A percentile compares a stretch with the other conserved stretches of the same genome.
phyloP scores from a whole-genome alignment of 2,113 vertebrate genomes.

The Epinephelus cyanopodus region DNA sequence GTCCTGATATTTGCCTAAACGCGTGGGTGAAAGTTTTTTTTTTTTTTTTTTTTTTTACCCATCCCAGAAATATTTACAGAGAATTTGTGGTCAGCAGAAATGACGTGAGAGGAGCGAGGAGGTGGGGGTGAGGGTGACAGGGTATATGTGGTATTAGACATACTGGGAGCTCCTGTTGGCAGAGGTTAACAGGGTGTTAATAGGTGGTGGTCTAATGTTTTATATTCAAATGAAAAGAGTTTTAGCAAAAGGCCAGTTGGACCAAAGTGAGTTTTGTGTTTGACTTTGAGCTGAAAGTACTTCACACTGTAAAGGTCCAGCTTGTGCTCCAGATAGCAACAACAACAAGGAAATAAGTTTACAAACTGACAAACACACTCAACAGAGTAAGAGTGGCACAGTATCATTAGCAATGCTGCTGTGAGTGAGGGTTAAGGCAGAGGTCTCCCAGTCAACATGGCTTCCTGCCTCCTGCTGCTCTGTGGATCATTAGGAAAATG shows the following conservation, averaged over 20 bases:
- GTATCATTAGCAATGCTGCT: slow-evolving; percentile 69
- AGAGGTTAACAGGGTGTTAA: slow-evolving; percentile 19
- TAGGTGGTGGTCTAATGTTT: background rate
- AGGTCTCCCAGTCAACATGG: slow-evolving; percentile 76
- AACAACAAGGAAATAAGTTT: slow-evolving; percentile 43
- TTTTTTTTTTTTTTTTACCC: slow-evolving; percentile 36
- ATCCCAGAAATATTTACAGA: slow-evolving; percentile 80
- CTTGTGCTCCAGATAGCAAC: slow-evolving; percentile 27
- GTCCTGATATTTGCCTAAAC: slow-evolving; percentile 88
- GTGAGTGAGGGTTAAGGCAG: slow-evolving; percentile 73
- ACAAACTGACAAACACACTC: slow-evolving; percentile 40
- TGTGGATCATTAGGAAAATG: slow-evolving; percentile 83
- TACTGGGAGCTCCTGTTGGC: background rate
- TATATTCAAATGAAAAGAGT: background rate
- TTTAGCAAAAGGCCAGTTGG: background rate
- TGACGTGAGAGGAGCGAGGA: slow-evolving; percentile 7
- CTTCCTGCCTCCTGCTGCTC: slow-evolving; percentile 72
- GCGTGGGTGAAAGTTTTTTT: slow-evolving; percentile 70
- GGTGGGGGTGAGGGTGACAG: background rate
- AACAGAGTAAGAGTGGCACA: slow-evolving; percentile 54
- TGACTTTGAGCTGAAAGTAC: slow-evolving; percentile 6
- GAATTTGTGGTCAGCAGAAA: slow-evolving; percentile 71
- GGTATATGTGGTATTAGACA: background rate
- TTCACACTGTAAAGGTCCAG: background rate
- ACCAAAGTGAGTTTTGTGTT: background rate